Percentiles rank a stretch among this genome's conserved stretches.
phyloP scores from a whole-genome alignment of 2,888 invertebrate species.

The Drosophila rubida region DNA sequence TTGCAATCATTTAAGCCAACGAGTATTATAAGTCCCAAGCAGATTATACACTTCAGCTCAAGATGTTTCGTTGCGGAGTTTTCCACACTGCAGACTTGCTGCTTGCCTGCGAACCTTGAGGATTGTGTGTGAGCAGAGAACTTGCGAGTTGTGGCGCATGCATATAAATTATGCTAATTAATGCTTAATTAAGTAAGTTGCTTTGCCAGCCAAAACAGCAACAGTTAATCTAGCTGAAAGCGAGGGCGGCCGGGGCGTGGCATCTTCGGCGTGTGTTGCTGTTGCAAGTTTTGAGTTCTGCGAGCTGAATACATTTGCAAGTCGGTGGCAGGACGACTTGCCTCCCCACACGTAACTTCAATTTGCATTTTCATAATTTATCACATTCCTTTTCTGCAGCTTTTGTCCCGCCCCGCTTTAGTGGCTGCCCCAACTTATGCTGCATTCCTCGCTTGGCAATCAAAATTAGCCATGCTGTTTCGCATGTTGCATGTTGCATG shows the following conservation, averaged over 20 bases:
- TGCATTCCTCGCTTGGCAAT: constrained; percentile 15
- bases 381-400: constrained; percentile 2
- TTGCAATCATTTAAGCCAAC: not conserved
- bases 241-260: too few species aligned
- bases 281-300: constrained; percentile 44
- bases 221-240: constrained; percentile 21
- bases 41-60: not conserved
- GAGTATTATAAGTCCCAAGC: not conserved
- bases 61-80: not conserved
- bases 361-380: constrained; percentile 70
- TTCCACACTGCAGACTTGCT: not conserved
- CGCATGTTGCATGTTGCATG: constrained; percentile 31
- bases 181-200: constrained; percentile 72
- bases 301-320: constrained; percentile 26
- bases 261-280: constrained; percentile 17
- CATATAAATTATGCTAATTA: constrained; percentile 77
- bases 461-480: constrained; percentile 32
- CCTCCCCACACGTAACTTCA: constrained; percentile 44
- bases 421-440: constrained; percentile 7
- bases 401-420: not conserved
- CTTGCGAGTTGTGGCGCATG: constrained; percentile 39
- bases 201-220: constrained; percentile 38
- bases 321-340: constrained; percentile 23
- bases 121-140: constrained; percentile 25
- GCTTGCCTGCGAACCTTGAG: constrained; percentile 1